Evolutionary conservation across 2,797 vertebrate species (phyloP).

Genomic region (Bradypodion ventrale): DNA sequence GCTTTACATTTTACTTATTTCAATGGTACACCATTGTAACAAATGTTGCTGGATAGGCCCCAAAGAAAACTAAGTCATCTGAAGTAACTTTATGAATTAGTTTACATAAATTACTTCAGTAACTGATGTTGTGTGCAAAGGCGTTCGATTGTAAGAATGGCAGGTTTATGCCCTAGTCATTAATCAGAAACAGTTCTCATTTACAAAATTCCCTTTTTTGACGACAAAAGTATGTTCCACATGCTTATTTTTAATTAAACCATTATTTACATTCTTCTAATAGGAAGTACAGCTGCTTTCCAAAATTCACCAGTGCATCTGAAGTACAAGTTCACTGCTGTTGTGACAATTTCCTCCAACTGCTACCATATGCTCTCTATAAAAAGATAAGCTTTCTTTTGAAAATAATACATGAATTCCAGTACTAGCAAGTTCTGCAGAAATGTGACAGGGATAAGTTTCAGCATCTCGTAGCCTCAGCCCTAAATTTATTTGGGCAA

Average conservation of each 20-base stretch:
- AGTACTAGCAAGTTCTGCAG: neutral
- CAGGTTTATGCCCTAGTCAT: neutral
- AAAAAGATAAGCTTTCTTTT: neutral
- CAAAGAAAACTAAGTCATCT: neutral
- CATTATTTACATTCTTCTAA: neutral
- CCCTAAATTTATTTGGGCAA: neutral
- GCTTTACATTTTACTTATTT: neutral
- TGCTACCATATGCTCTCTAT: constrained; percentile 15
- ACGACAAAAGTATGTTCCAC: neutral
- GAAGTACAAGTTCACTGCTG: constrained; percentile 7
- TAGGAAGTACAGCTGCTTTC: neutral
- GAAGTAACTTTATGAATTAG: neutral
- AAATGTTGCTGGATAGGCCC: neutral
- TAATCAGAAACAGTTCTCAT: neutral
- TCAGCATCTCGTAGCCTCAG: neutral
- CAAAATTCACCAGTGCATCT: neutral
- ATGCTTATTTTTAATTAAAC: neutral
- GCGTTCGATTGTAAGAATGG: neutral
- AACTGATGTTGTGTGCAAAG: neutral
- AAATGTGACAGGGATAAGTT: neutral
- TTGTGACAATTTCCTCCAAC: constrained; percentile 13
- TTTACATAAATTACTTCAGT: neutral
- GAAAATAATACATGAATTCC: neutral
- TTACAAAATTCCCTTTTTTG: neutral
- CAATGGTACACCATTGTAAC: neutral